A percentile compares a stretch with the other conserved stretches of the same genome.
phyloP scores from a whole-genome alignment of 2,113 vertebrate genomes.

The Tautogolabrus adspersus region DNA sequence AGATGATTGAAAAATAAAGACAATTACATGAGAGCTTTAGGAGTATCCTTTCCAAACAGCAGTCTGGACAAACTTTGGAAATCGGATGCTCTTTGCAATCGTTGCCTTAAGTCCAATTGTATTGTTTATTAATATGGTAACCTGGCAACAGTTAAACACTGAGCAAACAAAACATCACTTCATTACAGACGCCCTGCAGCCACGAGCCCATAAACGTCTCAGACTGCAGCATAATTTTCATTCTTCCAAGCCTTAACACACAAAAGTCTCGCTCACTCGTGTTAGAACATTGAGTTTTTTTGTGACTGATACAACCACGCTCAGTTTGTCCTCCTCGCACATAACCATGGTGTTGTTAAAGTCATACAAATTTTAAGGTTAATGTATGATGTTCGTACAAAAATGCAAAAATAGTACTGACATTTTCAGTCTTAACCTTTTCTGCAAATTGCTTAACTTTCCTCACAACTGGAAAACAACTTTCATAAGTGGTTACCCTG shows the following conservation, averaged over 20 bases:
- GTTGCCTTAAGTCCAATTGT: conserved; percentile 2
- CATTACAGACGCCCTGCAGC: conserved; percentile 34
- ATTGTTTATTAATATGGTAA: conserved; percentile 43
- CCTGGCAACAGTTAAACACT: conserved; percentile 50
- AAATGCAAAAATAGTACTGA: neutral
- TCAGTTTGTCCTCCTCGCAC: neutral
- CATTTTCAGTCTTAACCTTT: conserved; percentile 37
- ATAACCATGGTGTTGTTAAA: neutral
- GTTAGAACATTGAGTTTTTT: neutral
- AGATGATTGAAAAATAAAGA: neutral
- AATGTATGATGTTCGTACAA: neutral
- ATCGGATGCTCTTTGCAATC: neutral
- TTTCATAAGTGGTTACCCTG: conserved; percentile 28
- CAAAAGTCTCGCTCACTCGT: neutral
- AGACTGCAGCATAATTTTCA: conserved; percentile 7
- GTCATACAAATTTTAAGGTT: conserved; percentile 15
- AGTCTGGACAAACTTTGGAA: conserved; percentile 11
- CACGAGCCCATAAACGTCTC: conserved; percentile 17
- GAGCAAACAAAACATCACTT: conserved; percentile 46
- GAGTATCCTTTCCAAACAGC: neutral
- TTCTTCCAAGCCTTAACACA: conserved; percentile 13
- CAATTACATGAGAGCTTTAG: neutral
- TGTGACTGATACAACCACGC: neutral
- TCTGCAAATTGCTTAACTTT: conserved; percentile 8
- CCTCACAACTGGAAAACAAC: conserved; percentile 9